Evolutionary conservation across 2,797 vertebrate genomes (phyloP), one percentile per base, ranked within the genome.

Genomic region (Coreius guichenoti): DNA sequence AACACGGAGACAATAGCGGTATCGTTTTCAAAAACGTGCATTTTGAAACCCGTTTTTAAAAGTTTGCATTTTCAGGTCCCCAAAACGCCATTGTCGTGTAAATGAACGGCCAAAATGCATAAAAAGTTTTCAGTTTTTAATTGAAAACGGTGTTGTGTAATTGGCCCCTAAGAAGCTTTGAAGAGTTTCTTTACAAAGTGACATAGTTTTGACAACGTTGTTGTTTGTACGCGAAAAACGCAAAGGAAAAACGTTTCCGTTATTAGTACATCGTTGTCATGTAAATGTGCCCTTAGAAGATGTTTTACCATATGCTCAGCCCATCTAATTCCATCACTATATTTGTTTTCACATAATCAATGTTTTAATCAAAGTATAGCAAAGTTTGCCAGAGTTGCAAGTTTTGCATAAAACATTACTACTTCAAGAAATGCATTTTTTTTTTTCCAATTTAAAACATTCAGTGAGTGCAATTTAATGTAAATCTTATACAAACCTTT

Each of bases 401-500:
- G 33, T 43, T 69, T 70, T 23, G 7, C 23, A 45, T 16, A 13
- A 3, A 14, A 1, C 23, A 72, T 13, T 7, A 8, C 47, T 47
- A 45, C 39, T 72, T 8, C 11, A 69, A 69, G 36, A 36, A 68
- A 12, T 21, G 8, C 39, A 43, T 3, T 33, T 67, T 33, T 21
- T 65, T 31, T 19, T 65, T 2, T 9, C 33, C 2, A 23, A 8
- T 69, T n/a, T 70, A 7, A 43, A 7, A 43, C 23, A 43, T 14
- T 11, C 26, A 74, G 7, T 61, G 49, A 12, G 21, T 58, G 75
- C 43, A 39, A 61, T 43, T 3, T 29, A 13, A 23, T 51, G 29
- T 65, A 70, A 89, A 54, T 23, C 36, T 23, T 23, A 23, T 84
- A 61, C 82, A 33, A 54, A 99, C 98, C 98, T 99, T 99, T 94